Conservation (phyloP, 1,140 invertebrate genomes). For the Bombus sibiricus region DNA sequence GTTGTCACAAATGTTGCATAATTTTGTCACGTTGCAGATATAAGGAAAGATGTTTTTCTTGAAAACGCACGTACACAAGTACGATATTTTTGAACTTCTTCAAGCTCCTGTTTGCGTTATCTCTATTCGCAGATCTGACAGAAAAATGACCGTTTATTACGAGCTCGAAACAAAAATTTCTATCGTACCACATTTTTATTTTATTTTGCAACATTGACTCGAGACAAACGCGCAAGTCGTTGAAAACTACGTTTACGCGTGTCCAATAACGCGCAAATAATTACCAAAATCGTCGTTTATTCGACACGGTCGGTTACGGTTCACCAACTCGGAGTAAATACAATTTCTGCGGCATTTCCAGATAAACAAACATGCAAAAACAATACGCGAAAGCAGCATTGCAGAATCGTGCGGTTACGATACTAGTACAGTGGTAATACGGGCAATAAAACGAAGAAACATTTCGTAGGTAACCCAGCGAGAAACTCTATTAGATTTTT, state of each 20-base stretch:
- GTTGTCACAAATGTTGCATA: constrained; percentile 7
- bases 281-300: neutral
- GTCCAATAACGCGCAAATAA: neutral
- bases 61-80: neutral
- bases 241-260: neutral
- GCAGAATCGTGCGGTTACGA: neutral
- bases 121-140: too few species aligned
- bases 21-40: neutral
- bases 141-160: too few species aligned
- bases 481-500: constrained; percentile 9
- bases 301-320: neutral
- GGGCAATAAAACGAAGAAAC: constrained; percentile 8
- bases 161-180: too few species aligned
- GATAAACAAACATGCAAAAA: neutral
- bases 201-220: too few species aligned
- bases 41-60: neutral
- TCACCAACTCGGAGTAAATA: neutral
- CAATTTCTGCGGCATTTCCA: neutral
- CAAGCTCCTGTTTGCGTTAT: too few species aligned
- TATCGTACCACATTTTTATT: too few species aligned
- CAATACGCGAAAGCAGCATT: neutral
- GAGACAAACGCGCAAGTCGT: neutral
- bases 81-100: neutral
- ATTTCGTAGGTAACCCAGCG: neutral
- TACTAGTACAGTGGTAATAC: neutral